Percentiles rank a stretch among this genome's conserved stretches.
These are phyloP conservation scores for Cyclophora punctaria DNA, from an alignment of 2,888 invertebrate species.

Conservation along the genomic window DNA sequence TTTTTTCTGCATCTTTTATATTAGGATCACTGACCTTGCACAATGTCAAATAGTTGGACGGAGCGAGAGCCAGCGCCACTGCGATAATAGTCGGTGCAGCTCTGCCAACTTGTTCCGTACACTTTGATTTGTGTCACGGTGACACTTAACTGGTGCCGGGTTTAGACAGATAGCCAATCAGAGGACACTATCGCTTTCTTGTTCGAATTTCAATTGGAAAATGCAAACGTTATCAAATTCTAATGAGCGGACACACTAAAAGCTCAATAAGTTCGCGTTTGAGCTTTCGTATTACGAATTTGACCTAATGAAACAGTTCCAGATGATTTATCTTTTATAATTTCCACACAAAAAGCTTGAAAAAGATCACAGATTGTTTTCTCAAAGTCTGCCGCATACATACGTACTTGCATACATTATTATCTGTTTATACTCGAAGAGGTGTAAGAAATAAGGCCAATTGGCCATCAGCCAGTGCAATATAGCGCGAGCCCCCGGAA, in stretches of 20 bases:
- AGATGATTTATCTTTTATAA: too few species aligned
- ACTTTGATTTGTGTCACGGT: constrained; percentile 47
- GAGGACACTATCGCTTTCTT: too few species aligned
- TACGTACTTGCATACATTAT: not conserved
- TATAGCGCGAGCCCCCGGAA: constrained; percentile 48
- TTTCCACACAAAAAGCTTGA: too few species aligned
- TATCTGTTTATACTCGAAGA: constrained; percentile 32
- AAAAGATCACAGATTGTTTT: too few species aligned
- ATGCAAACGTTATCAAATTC: too few species aligned
- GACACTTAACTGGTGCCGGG: constrained; percentile 7
- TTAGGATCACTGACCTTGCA: constrained; percentile 73
- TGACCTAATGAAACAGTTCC: too few species aligned
- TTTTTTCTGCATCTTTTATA: constrained; percentile 69
- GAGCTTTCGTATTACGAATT: too few species aligned
- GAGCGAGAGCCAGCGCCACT: constrained; percentile 36
- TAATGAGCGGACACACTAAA: too few species aligned
- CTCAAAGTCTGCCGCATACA: too few species aligned
- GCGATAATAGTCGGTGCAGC: constrained; percentile 41
- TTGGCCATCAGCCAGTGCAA: constrained; percentile 52
- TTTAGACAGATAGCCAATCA: too few species aligned
- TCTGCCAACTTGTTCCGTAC: constrained; percentile 48
- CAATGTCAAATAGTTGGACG: constrained; percentile 72
- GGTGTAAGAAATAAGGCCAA: constrained; percentile 47
- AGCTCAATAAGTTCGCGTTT: too few species aligned
- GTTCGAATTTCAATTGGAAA: too few species aligned